Percentiles rank a stretch among this genome's conserved stretches.
phyloP scores from a whole-genome alignment of 2,797 vertebrate genomes.

The Ciconia nigra region DNA sequence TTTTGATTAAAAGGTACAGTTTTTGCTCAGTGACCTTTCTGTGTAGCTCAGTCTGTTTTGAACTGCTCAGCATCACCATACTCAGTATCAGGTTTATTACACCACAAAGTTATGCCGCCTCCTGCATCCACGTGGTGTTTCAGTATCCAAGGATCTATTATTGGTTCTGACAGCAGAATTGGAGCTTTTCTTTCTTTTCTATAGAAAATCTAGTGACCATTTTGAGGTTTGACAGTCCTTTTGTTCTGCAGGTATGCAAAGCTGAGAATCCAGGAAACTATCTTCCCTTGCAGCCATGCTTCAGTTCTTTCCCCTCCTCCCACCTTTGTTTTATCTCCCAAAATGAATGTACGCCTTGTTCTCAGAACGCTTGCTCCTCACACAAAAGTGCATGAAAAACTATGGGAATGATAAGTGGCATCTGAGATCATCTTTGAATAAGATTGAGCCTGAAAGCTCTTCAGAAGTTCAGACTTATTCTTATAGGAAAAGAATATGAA shows the following conservation, averaged over 20 bases:
- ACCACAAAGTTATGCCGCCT: neutral
- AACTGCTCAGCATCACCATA: neutral
- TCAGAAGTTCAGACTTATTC: conserved; percentile 8
- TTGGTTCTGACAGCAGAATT: neutral
- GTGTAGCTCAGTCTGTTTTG: neutral
- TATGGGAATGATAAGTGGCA: neutral
- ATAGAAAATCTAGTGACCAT: neutral
- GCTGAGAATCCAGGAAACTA: neutral
- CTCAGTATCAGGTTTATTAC: neutral
- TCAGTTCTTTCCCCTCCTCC: neutral
- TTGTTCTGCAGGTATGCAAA: neutral
- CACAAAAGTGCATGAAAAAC: neutral
- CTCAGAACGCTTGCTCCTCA: neutral
- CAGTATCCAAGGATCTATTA: neutral
- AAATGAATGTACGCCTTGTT: neutral
- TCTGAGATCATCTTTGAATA: conserved; percentile 19
- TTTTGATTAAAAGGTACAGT: neutral
- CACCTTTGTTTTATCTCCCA: neutral
- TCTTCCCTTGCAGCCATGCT: neutral
- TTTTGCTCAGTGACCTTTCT: neutral
- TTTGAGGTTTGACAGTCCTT: neutral
- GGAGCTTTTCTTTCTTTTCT: neutral
- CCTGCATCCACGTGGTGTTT: neutral
- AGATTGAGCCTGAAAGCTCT: conserved; percentile 37
- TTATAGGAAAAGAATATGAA: conserved; percentile 21